Evolutionary conservation across 2,113 vertebrate species (phyloP).

Genomic region (Micronycteris hirsuta): DNA sequence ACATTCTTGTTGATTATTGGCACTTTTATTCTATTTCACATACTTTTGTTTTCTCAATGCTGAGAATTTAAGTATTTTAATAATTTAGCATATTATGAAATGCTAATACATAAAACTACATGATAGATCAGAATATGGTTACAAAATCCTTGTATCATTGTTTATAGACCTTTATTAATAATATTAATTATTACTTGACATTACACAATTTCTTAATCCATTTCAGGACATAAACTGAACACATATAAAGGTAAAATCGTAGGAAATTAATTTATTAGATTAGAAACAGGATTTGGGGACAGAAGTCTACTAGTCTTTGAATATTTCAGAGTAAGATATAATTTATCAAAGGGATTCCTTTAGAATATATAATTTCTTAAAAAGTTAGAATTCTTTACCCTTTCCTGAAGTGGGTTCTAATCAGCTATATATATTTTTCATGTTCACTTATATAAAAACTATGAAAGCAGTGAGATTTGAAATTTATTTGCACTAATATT

Average conservation of each 20-base stretch:
- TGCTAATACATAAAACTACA: not conserved
- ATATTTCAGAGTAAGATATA: not conserved
- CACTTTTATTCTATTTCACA: conserved; percentile 25
- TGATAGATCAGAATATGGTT: not conserved
- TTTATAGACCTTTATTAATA: conserved; percentile 14
- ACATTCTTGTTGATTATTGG: not conserved
- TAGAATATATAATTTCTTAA: not conserved
- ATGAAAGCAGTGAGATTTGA: not conserved
- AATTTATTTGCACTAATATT: not conserved
- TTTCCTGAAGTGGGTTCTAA: not conserved
- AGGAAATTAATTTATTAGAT: not conserved
- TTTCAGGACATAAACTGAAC: not conserved
- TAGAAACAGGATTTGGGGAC: not conserved
- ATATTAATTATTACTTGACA: not conserved
- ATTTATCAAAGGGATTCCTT: not conserved
- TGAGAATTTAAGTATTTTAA: not conserved
- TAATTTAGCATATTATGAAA: not conserved
- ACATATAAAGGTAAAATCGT: not conserved
- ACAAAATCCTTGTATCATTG: not conserved
- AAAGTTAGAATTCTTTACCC: not conserved
- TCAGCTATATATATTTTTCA: not conserved
- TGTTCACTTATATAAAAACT: not conserved
- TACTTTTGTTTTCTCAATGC: conserved; percentile 15
- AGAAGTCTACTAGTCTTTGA: not conserved
- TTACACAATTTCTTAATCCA: conserved; percentile 20